Base-by-base conservation (phyloP, 1,140 invertebrate genomes). In the Drosophila melanogaster region DNA sequence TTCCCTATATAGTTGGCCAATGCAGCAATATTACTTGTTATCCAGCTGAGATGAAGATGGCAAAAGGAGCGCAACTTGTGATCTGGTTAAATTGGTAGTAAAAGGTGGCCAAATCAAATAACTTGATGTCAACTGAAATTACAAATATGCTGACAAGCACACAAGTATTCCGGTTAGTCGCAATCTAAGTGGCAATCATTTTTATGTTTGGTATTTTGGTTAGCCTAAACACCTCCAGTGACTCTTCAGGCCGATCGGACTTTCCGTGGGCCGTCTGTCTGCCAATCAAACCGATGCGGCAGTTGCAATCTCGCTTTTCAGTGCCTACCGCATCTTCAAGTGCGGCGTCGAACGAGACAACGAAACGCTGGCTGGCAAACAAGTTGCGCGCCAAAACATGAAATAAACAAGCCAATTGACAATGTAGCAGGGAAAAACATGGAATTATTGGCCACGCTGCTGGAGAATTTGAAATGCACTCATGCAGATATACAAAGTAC, bases 301-400 rank as follows among this genome's bases (percentile, higher is more conserved):
- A 56, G 64, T 44, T 40, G 67, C 51, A 55, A 62, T 62, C 62
- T 49, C 30, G 30, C 7, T 3, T 10, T 30, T 30, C 43, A 14
- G 30, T 38, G 44, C 53, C 49, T 46, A 24, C 62, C 65, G 38
- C 66, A 46, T 43, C 44, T 50, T 62, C 61, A 81, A 77, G 60
- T 54, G 53, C 56, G 60, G 19, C 56, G 57, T 43, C 55, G 47
- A 38, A 14, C 37, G 37, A 38, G 12, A 43, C 59, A 56, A 49
- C 77, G 71, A 61, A 59, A 67, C 38, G 35, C 49, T 46, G 62
- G 35, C 49, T 46, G 62, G 77, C 71, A 89, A 87, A 87, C 83
- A 83, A 89, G 84, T 87, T 89, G 57, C 70, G 84, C 84, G 84
- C 84, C 75, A 76, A 89, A 89, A 87, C 79, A 83, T 79, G 84